A percentile compares a stretch with the other conserved stretches of the same genome.
Evolutionary conservation across 2,113 vertebrate species (phyloP).

Genomic region (Marcusenius ussheri): DNA sequence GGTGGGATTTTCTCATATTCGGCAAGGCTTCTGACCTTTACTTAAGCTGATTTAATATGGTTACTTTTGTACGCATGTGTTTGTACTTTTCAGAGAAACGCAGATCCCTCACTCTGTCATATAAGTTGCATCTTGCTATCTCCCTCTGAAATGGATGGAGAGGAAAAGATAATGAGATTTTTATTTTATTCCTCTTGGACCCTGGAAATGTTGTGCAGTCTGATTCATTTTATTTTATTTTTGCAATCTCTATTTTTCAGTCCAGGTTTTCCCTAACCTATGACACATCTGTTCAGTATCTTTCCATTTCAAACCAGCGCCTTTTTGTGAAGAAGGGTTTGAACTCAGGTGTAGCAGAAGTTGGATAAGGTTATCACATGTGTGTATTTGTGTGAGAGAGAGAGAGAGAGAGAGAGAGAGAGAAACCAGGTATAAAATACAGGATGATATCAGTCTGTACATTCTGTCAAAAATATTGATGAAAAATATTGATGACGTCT

Average conservation of each 20-base stretch:
- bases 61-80: constrained; percentile 36
- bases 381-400: neutral
- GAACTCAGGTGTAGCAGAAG: neutral
- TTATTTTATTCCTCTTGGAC: neutral
- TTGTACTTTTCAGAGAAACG: constrained; percentile 38
- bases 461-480: neutral
- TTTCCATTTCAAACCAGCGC: neutral
- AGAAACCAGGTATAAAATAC: neutral
- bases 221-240: neutral
- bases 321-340: neutral
- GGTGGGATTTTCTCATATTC: constrained; percentile 52
- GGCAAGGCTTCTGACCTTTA: constrained; percentile 61
- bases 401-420: neutral
- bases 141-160: neutral
- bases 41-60: constrained; percentile 45
- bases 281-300: neutral
- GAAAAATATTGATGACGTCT: neutral
- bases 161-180: neutral
- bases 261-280: neutral
- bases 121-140: constrained; percentile 1
- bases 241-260: constrained; percentile 9
- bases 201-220: neutral
- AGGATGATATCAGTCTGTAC: neutral
- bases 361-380: neutral
- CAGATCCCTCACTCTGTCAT: constrained; percentile 19